Evolutionary conservation across 2,113 vertebrate genomes (phyloP), one percentile per base, ranked within the genome.

Genomic region (Nestor notabilis): DNA sequence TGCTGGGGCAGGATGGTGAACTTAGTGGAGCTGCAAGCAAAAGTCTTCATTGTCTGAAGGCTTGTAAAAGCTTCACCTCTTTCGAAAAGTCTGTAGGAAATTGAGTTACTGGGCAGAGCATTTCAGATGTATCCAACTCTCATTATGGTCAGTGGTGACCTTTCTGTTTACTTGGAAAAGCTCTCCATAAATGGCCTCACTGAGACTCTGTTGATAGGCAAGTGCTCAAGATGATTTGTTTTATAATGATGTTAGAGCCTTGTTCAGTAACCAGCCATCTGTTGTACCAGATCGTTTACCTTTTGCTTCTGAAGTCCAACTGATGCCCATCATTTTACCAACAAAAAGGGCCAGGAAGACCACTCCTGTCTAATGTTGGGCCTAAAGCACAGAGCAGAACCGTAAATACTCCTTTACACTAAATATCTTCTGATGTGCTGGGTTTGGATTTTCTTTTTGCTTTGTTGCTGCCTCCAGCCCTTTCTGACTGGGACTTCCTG

Each of bases 141-240:
- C 23, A 1, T 3, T 53, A n/a, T 0, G 0, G 19, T 39, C 37
- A 58, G 18, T 13, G 52, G 37, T 6, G 19, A 31, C 29, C 21
- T 44, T 77, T 53, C 46, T 70, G 7, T 25, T 69, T 64, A 37
- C 37, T 81, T 74, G 75, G 43, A 50, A 82, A 87, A 46, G 46
- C 25, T 7, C 33, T 64, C 2, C 2, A 2, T 17, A 31, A 69
- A 68, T 0, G 3, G 68, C 37, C 50, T 37, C 17, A 9, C 14
- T 2, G 4, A 69, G 63, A 5, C 61, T 11, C 9, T 17, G 61
- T 31, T 41, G 21, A 47, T 9, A 46, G 55, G 80, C 24, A 74
- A 43, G 43, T 6, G 46, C 31, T 86, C 10, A 19, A 11, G 58
- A 66, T 39, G 8, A 23, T 28, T 75, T 78, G 35, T 56, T 76